phyloP scores from a whole-genome alignment of 1,140 invertebrate genomes.

The Heliconius hermathena region DNA sequence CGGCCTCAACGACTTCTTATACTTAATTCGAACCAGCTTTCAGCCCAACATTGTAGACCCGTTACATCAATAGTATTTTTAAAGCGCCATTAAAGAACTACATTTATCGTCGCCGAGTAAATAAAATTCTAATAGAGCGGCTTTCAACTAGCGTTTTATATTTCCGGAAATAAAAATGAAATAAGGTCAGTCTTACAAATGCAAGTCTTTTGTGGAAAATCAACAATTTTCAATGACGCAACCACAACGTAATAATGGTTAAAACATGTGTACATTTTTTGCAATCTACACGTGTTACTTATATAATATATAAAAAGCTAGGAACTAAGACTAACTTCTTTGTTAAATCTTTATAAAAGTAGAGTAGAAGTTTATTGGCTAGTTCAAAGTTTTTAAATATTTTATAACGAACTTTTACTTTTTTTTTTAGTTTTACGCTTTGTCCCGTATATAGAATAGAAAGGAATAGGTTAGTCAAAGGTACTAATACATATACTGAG shows the following conservation, averaged over 20 bases:
- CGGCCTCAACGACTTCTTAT: background rate
- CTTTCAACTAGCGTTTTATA: conserved; percentile 9
- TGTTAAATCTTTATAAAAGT: no score
- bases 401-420: no score
- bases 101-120: conserved; percentile 10
- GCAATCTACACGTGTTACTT: no score
- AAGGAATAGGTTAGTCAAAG: no score
- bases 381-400: no score
- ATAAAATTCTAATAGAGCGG: conserved; percentile 10
- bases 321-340: no score
- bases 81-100: conserved; percentile 8
- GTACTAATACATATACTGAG: no score
- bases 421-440: no score
- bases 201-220: conserved; percentile 6
- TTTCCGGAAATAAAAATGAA: conserved; percentile 13
- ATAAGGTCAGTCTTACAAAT: conserved; percentile 14
- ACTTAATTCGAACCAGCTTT: background rate
- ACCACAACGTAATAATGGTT: background rate
- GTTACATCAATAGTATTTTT: background rate
- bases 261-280: background rate
- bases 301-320: no score
- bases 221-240: background rate
- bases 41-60: background rate
- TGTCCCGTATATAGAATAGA: no score
- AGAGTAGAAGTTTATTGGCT: no score